A percentile compares a stretch with the other conserved stretches of the same genome.
These are phyloP conservation scores for Diarsia brunnea DNA, from an alignment of 2,888 invertebrate species.

Conservation along the genomic window DNA sequence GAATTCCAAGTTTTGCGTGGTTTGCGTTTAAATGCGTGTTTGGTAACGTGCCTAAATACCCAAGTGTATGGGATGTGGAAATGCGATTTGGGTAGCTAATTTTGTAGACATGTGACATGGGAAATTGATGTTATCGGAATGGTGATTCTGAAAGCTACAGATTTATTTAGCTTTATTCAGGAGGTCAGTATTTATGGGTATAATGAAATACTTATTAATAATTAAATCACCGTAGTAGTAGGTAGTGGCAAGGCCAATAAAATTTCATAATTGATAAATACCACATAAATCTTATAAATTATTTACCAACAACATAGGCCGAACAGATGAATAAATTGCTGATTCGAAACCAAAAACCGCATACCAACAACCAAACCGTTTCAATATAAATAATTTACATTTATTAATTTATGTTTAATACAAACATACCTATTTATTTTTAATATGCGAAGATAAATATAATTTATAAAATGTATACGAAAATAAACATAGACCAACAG, in stretches of 20 bases:
- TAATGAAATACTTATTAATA: background rate
- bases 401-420: slow-evolving; percentile 47
- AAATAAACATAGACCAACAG: slow-evolving; percentile 72
- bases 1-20: slow-evolving; percentile 72
- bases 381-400: slow-evolving; percentile 50
- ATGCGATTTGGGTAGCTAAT: slow-evolving; percentile 31
- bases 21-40: slow-evolving; percentile 64
- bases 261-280: background rate
- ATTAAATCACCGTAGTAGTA: background rate
- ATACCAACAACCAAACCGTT: slow-evolving; percentile 47
- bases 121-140: background rate
- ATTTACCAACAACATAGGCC: slow-evolving; percentile 38
- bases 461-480: slow-evolving; percentile 71
- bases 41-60: slow-evolving; percentile 61
- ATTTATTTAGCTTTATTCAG: background rate
- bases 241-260: background rate
- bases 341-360: slow-evolving; percentile 48
- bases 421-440: slow-evolving; percentile 40
- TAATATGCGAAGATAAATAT: slow-evolving; percentile 56
- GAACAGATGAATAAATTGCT: slow-evolving; percentile 39
- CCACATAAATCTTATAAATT: slow-evolving; percentile 42
- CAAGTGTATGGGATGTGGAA: slow-evolving; percentile 18
- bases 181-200: background rate
- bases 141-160: background rate
- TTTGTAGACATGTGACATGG: slow-evolving; percentile 5